Evolutionary conservation across 2,797 vertebrate genomes (phyloP), one percentile per base, ranked within the genome.

Genomic region (Labroides dimidiatus): DNA sequence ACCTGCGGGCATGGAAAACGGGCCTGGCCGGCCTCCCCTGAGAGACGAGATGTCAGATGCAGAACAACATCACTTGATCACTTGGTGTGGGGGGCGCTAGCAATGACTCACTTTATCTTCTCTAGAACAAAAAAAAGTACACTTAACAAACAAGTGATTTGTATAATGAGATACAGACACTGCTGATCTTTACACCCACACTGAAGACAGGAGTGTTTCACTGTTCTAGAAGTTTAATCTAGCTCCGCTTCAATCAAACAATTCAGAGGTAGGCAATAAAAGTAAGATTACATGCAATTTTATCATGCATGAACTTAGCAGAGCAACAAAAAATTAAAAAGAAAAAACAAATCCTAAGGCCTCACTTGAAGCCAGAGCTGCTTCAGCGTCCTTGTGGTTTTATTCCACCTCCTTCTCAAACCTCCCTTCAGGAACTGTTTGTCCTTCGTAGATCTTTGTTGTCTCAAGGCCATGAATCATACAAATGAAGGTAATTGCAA

Each of bases 1-100:
- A 92, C 92, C 91, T 91, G 92, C 64, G 84, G 89, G 84, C 92
- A 91, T 90, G 92, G 84, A 88, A 92, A 90, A 84, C 42, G 27
- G 81, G 85, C 23, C 81, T 78, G 47, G 61, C 71, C 81, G 77
- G 70, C 17, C 45, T 89, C 88, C 82, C 83, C 27, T 6, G 74
- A 85, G 84, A 86, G 65, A 55, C 13, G 55, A 57, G 44, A 79
- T 50, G 81, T 81, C 65, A 74, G 67, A 55, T 62, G 27, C 64
- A 82, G 64, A 84, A 61, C 65, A 88, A 67, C 77, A 79, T 74
- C 27, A 70, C 52, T 81, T 66, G 75, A 81, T 81, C 66, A 65
- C 47, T 72, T 52, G 59, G 30, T 33, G 69, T 62, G 64, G 57
- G 78, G 48, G 78, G 39, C 30, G 30, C 41, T 73, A 60, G 58